Base-by-base conservation (phyloP, 2,888 invertebrate species). In the Xestia sexstrigata region DNA sequence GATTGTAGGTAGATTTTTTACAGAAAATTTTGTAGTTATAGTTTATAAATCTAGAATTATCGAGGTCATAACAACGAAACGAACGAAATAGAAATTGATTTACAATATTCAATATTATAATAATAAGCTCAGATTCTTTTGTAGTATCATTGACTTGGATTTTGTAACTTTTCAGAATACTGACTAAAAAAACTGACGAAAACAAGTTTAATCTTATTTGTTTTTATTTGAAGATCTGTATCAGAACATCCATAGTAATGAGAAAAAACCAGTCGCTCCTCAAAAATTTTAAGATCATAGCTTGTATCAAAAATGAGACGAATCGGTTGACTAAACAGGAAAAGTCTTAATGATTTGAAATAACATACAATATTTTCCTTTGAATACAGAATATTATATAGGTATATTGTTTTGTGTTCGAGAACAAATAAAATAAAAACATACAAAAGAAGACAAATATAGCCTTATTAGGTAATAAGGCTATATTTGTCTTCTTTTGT, bases 361-460 rank as follows among this genome's bases (percentile, higher is more conserved):
- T 26, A n/a, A 63, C 11, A 20, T 23, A 49, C 11, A 45, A 42
- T 74, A 35, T 75, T 49, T 74, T 8, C 3, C 7, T 75, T 76
- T 52, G n/a, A 55, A 45, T 11, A 65, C 17, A 11, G 47, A 67
- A 45, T 55, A 15, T 60, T 13, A 15, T 9, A 23, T 17, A 15
- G 9, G 23, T 20, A 15, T 58, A 35, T 35, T 26, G n/a, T 26
- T 70, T 26, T 39, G 20, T 60, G 26, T 45, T 52, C 20, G n/a
- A 47, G 4, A 63, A 23, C 11, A 39, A 69, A 70, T n/a, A 9
- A 65, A 30, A 63, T 6, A n/a, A 71, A 30, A 63, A 35, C 30
- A 11, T 23, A 62, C 23, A 55, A n/a, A 63, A 47, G 3, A 30
- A 9, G 17, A 26, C 23, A 47, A 47, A 47, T 30, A 45, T 42